Evolutionary conservation across 2,888 invertebrate genomes (phyloP).

Genomic region (Ceraclea dissimilis): DNA sequence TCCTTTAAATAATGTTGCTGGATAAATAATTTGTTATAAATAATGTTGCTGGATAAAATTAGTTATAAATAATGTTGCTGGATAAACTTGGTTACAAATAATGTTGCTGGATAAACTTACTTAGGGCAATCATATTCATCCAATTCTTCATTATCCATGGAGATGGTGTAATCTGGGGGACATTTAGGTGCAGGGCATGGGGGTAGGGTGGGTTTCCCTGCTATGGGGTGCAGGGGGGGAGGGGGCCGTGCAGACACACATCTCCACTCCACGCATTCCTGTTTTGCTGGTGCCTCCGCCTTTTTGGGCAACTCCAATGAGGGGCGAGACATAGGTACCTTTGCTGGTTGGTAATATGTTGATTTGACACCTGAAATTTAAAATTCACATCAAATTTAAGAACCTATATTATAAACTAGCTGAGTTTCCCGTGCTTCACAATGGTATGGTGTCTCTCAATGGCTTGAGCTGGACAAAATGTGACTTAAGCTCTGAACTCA

Average conservation of each 20-base stretch:
- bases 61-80: too few species aligned
- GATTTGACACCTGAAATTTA: constrained; percentile 18
- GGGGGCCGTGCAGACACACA: constrained; percentile 48
- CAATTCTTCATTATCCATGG: constrained; percentile 37
- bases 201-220: constrained; percentile 29
- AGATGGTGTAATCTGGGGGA: constrained; percentile 52
- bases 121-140: constrained; percentile 43
- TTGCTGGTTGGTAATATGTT: constrained; percentile 6
- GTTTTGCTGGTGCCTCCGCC: constrained; percentile 24
- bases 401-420: too few species aligned
- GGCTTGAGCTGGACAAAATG: too few species aligned
- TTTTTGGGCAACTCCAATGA: constrained; percentile 16
- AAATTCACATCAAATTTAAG: neutral
- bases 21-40: too few species aligned
- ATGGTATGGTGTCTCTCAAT: too few species aligned
- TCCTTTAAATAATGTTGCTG: too few species aligned
- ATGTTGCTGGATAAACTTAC: too few species aligned
- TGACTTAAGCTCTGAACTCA: too few species aligned
- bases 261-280: constrained; percentile 47
- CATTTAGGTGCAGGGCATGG: constrained; percentile 48
- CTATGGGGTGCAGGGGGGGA: constrained; percentile 32
- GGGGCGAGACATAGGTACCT: constrained; percentile 6
- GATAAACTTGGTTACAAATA: too few species aligned
- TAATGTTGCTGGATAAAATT: too few species aligned
- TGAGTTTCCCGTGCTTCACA: too few species aligned